Base-by-base conservation (phyloP, 2,888 invertebrate species). In the Hypercompe scribonia region DNA sequence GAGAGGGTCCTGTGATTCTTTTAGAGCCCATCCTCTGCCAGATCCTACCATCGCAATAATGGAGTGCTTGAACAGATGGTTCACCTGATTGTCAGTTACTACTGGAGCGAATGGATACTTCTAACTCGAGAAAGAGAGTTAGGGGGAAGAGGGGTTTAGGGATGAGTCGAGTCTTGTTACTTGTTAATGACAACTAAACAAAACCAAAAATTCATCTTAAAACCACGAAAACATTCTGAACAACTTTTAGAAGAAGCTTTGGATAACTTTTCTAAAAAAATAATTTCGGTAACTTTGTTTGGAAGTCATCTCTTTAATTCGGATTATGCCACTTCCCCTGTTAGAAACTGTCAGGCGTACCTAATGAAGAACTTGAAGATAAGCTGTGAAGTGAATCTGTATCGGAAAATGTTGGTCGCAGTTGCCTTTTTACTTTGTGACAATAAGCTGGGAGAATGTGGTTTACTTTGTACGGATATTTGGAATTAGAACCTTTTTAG, bases 261-360 rank as follows among this genome's bases (percentile, higher is more conserved):
- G 13, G 18, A 36, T 68, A 72, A 68, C 58, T 74, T 79, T n/a
- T 58, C 54, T 34, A 13, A 13, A 68, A 73, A 39, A 71, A 70
- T 69, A 42, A 64, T 66, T 72, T 70, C 42, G 68, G 39, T 68
- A 39, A 75, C 66, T 76, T 65, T 65, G 39, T 74, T 64, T 31
- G 24, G 46, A 66, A 72, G 39, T 42, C 58, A 68, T 68, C 39
- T 39, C 63, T 74, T 66, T 75, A 73, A 76, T 74, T 73, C 63
- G 70, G 75, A 82, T 82, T 80, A 74, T 15, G 31, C 5, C 65
- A 69, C n/a, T 76, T 78, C 65, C 31, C 76, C 77, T 84, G 78
- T 82, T 84, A 73, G 69, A 65, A 66, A 67, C 75, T 81, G 68
- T 77, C 34, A 63, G 73, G 70, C 71, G 73, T 64, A 46, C 50